These are phyloP conservation scores for Lutraria lutraria DNA, from an alignment of 2,888 invertebrate genomes.

Conservation along the genomic window DNA sequence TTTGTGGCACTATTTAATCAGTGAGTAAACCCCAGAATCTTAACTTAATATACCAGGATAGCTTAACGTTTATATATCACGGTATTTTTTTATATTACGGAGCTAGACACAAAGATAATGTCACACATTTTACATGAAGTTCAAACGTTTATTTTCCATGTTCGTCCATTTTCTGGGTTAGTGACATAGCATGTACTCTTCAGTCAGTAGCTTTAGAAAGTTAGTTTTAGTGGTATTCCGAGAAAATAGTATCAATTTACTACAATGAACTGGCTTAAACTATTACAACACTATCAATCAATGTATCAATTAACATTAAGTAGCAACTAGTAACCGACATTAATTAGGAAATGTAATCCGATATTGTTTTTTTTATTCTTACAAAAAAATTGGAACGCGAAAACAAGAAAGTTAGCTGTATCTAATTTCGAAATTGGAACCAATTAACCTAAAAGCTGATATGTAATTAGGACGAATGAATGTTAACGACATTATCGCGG, in stretches of 20 bases:
- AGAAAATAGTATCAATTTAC: too few relatives aligned
- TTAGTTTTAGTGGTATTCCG: too few relatives aligned
- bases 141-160: too few relatives aligned
- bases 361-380: neutral
- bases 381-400: neutral
- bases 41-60: neutral
- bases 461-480: neutral
- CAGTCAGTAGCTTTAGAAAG: too few relatives aligned
- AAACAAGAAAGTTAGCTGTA: neutral
- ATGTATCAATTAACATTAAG: neutral
- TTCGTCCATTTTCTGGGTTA: too few relatives aligned
- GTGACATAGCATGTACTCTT: too few relatives aligned
- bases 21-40: neutral
- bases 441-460: conserved; percentile 5
- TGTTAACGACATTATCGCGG: too few relatives aligned
- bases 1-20: neutral
- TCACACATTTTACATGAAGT: too few relatives aligned
- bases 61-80: neutral
- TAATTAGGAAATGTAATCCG: conserved; percentile 6
- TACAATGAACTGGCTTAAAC: too few relatives aligned
- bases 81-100: neutral
- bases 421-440: neutral
- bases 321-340: neutral
- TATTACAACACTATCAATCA: neutral
- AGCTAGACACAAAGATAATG: neutral